Base-by-base conservation (phyloP, 2,888 invertebrate genomes). In the Oligia strigilis region DNA sequence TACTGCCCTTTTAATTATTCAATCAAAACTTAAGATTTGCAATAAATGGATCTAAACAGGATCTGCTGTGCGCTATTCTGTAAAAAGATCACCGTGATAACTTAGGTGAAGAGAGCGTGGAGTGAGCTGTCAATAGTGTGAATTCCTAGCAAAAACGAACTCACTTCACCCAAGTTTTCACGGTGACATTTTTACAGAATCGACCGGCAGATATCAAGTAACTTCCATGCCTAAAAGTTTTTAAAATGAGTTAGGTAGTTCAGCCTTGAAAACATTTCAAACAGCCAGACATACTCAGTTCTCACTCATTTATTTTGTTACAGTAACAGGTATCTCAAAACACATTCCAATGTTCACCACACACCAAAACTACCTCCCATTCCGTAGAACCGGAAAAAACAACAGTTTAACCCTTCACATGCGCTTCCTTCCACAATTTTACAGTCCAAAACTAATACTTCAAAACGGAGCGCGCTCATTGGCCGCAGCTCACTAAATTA, bases 401-500 rank as follows among this genome's bases (percentile, higher is more conserved):
- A 72, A 74, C 66, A 77, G 36, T 64, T 69, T 46, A 80, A 82
- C 65, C 64, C 71, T 43, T 60, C 74, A 52, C 29, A 58, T 72
- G 19, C 66, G 49, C 65, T 85, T 72, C 72, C 60, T 74, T 85
- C 78, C 40, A 85, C 78, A 74, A 73, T 82, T 84, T 82, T 55
- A 77, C 76, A 78, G 73, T 66, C 72, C 69, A 73, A 74, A 86
- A 80, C 79, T 78, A 84, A 86, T 85, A 83, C 80, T 85, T 88
- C 80, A 87, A 72, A 80, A 77, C 29, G 73, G 49, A 74, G 62
- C 69, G 40, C 67, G 69, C 82, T 81, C 80, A 83, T 88, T 83
- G 85, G 80, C 65, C 55, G 65, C 36, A 58, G 66, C 74, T 66
- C 69, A 78, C 83, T 88, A 88, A 87, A 89, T 88, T 87, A 87